Percentiles rank a stretch among this genome's conserved stretches.
These are phyloP conservation scores for Microtus richardsoni DNA, from an alignment of 2,113 vertebrate genomes.

Conservation along the genomic window DNA sequence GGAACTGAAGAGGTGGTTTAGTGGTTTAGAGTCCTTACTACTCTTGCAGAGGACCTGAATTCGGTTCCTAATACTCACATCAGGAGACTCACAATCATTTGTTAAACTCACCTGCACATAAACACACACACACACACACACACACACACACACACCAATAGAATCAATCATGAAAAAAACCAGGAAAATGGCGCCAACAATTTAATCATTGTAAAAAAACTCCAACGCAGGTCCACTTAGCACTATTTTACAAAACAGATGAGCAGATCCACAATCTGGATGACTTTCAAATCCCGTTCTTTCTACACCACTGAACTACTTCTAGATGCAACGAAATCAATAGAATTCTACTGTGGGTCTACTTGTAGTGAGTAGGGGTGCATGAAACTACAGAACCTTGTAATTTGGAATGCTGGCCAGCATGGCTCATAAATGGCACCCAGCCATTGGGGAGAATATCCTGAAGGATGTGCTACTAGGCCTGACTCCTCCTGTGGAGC, in stretches of 20 bases:
- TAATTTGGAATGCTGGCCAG: neutral
- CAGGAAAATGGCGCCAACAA: neutral
- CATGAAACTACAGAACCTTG: neutral
- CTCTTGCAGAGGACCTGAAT: neutral
- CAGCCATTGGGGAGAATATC: neutral
- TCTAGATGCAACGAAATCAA: neutral
- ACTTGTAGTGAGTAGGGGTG: neutral
- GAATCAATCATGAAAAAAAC: neutral
- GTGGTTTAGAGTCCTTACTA: neutral
- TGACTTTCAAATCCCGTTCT: neutral
- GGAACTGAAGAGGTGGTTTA: neutral
- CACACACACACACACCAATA: neutral
- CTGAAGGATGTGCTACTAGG: neutral
- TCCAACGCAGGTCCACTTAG: neutral
- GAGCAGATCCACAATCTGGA: neutral
- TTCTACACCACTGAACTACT: neutral
- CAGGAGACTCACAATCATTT: neutral
- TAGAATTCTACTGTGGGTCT: neutral
- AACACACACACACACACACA: neutral
- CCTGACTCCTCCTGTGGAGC: neutral
- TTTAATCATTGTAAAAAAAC: neutral
- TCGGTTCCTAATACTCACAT: neutral
- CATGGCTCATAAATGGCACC: neutral
- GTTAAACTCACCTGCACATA: neutral
- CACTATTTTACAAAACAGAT: constrained; percentile 38